A percentile compares a stretch with the other conserved stretches of the same genome.
phyloP scores from a whole-genome alignment of 1,140 invertebrate genomes.

The Drosophila pseudoananassae region DNA sequence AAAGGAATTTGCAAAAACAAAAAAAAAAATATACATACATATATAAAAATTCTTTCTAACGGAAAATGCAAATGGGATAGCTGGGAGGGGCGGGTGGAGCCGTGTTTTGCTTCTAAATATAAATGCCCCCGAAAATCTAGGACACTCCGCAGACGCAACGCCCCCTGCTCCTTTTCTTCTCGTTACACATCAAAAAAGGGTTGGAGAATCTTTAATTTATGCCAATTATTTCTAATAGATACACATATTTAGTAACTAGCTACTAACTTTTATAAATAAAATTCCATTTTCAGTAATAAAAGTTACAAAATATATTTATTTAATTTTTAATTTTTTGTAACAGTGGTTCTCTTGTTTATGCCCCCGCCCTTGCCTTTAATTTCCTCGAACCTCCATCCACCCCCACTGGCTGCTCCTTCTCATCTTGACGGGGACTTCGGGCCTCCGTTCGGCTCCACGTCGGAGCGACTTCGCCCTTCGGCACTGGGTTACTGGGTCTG shows the following conservation, averaged over 20 bases:
- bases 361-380: neutral
- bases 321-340: neutral
- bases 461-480: slow-evolving; percentile 4
- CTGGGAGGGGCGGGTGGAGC: neutral
- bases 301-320: no score
- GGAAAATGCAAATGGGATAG: slow-evolving; percentile 19
- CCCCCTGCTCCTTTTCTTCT: neutral
- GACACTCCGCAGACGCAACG: slow-evolving; percentile 23
- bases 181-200: neutral
- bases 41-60: neutral
- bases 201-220: neutral
- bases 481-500: slow-evolving; percentile 65
- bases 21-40: neutral
- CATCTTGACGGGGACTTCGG: slow-evolving; percentile 15
- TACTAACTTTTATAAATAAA: no score
- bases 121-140: slow-evolving; percentile 45
- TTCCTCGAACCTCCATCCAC: neutral
- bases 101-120: slow-evolving; percentile 27
- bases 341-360: neutral
- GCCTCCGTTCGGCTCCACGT: slow-evolving; percentile 2
- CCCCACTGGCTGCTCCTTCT: neutral
- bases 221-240: no score
- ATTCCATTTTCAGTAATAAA: no score
- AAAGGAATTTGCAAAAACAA: slow-evolving; percentile 27
- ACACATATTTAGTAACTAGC: no score